Base-by-base conservation (phyloP, 1,140 invertebrate species). In the Oncopodura yosiiana region DNA sequence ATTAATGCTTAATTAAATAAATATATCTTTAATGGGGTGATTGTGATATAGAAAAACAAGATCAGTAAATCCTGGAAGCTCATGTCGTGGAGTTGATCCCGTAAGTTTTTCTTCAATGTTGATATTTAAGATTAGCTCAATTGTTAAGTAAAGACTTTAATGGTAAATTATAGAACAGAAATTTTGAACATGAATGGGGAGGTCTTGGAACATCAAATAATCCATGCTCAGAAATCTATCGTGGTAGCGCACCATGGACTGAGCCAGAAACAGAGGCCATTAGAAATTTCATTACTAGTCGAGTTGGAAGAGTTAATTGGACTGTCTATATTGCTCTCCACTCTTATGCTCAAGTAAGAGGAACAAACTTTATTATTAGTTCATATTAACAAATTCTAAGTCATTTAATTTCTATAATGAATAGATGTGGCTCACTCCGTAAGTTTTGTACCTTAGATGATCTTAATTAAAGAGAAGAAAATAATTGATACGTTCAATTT, bases 221-320 rank as follows among this genome's bases (percentile, higher is more conserved):
- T 39, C 53, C 59, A 9, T 61, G 59, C 32, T 29, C 46, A 21
- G 29, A 24, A 6, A 57, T 37, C 11, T 61, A 56, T 34, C 49
- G 34, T 18, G 59, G 59, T 21, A 36, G 37, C 19, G 37, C 34
- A n/a, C 21, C 53, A 9, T 52, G 45, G n/a, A 49, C 49, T 23
- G 59, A 61, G 34, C 37, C 44, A 0, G 90, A 94, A 71, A 87
- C 49, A 2, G 16, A 19, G 18, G 49, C 49, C n/a, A 51, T 51
- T 36, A 39, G 26, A 32, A 23, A 30, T 16, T 51, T 41, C 29
- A 51, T 51, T 19, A 32, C 14, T 3, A 19, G 4, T 2, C 21
- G 23, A 5, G 34, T 11, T 38, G 23, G 21, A 19, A 34, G 46
- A n/a, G 19, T 39, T 3, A 21, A 51, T 18, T 51, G 38, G 38